Base-by-base conservation (phyloP, 1,140 invertebrate species). In the Vanessa atalanta region DNA sequence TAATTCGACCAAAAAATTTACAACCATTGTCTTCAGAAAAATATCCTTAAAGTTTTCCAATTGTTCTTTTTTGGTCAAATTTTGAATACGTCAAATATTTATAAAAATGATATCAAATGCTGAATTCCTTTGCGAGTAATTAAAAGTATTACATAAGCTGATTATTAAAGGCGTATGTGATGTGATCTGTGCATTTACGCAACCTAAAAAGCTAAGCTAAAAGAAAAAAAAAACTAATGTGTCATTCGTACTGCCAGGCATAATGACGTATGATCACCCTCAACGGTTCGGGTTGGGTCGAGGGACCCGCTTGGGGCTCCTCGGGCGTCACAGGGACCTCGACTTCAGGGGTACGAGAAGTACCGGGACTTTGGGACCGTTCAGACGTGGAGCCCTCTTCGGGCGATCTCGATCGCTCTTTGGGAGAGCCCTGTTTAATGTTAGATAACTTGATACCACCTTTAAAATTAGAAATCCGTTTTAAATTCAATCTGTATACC, bases 201-300 rank as follows among this genome's bases (percentile, higher is more conserved):
- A 87, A 88, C 76, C 74, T 82, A 83, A 83, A 85, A 85, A 83
- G 84, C 83, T 85, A 87, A 82, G 88, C 88, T 88, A 86, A 90
- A 88, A 85, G 73, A 87, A 91, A 91, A 88, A 80, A 87, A 82
- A 83, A 80, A 88, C 89, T 91, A 90, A 79, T 86, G 88, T 90
- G 90, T 91, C 85, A 88, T 89, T 90, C 90, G 89, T 91, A 91
- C 89, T 90, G 88, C 88, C 88, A 90, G 90, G 88, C 88, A 92
- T 87, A 90, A 89, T 86, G 88, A 88, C 83, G 83, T 87, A 84
- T 84, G 87, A 84, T 91, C 89, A 92, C 90, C 90, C 86, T 90
- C 87, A 86, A 81, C 83, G 88, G 68, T 83, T 88, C 83, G 72
- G 83, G 68, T 81, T 81, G 79, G 37, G 83, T 75, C 66, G 90